Evolutionary conservation across 92 coral and sea anemone genomes (phyloP), one percentile per base, ranked within the genome.

Genomic region (Anthopleura xanthogrammica): DNA sequence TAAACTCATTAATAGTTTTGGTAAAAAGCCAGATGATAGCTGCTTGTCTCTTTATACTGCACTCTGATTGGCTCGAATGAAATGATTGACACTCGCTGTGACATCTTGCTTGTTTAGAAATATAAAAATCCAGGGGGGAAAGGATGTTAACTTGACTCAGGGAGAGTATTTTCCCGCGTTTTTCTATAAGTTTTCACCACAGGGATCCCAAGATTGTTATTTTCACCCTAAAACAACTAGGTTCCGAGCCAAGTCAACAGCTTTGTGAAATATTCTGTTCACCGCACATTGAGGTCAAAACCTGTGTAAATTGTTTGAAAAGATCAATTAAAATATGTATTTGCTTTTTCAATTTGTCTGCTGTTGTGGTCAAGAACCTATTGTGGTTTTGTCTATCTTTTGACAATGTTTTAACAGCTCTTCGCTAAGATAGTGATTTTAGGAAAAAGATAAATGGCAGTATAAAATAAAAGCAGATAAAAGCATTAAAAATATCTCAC

Each of bases 21-120:
- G 74, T 68, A 12, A 68, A 36, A 68, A 68, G 74, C 74, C 74
- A 68, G 42, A 68, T 12, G 42, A 68, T 68, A 9, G 74, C 42
- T 68, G 74, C 74, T 68, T 23, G 41, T 13, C 19, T 14, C 42
- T 68, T 29, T 11, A 68, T 3, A 29, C 20, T 29, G 41, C 17
- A 4, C 74, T 29, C 42, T 68, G 74, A 68, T 68, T 68, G 74
- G 74, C 74, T 68, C 42, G 6, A 12, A 68, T 68, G 12, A 68
- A 68, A 5, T 68, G 74, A 68, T 24, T 68, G 74, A 68, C 74
- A 23, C 10, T 4, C 16, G 29, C 16, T 23, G 42, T 68, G 36
- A 68, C 14, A 29, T 14, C 74, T 68, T 68, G 74, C 17, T 36
- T 68, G 9, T 29, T 68, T 9, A 24, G 9, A 24, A 8, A 36